A percentile compares a stretch with the other conserved stretches of the same genome.
These are phyloP conservation scores for Pogonomyrmex barbatus DNA, from an alignment of 1,140 invertebrate genomes.

Conservation along the genomic window DNA sequence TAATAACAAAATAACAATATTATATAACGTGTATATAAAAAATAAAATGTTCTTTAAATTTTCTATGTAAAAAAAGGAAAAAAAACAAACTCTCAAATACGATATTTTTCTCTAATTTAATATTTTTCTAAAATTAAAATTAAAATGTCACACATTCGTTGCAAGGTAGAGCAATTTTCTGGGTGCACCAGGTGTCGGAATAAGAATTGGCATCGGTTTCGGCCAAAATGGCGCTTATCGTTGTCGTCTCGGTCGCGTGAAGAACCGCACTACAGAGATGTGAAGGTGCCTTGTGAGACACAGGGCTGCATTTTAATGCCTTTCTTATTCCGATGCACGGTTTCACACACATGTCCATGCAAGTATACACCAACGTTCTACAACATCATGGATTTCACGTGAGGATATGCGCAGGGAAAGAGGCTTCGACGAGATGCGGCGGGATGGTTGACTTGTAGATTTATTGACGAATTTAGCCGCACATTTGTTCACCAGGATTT, in stretches of 20 bases:
- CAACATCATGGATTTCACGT: slow-evolving; percentile 33
- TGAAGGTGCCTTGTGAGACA: slow-evolving; percentile 30
- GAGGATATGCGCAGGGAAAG: background rate
- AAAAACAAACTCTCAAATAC: background rate
- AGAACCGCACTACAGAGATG: slow-evolving; percentile 38
- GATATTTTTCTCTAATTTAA: background rate
- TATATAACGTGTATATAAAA: background rate
- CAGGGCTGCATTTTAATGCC: slow-evolving; percentile 68
- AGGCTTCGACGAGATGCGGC: slow-evolving; percentile 17
- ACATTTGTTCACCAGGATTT: slow-evolving; percentile 82
- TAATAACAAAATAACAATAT: background rate
- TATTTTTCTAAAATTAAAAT: background rate
- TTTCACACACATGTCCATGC: background rate
- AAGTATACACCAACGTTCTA: slow-evolving; percentile 5
- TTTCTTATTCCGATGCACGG: slow-evolving; percentile 61
- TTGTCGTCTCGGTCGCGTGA: slow-evolving; percentile 64
- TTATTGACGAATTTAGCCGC: slow-evolving; percentile 83
- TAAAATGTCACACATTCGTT: background rate
- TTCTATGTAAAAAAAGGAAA: background rate
- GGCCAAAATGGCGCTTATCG: slow-evolving; percentile 76
- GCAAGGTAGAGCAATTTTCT: background rate
- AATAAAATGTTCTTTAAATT: background rate
- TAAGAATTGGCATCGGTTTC: slow-evolving; percentile 75
- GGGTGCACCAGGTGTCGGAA: slow-evolving; percentile 73
- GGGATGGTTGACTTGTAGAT: slow-evolving; percentile 80